Evolutionary conservation across 53 echinoderm and acorn worm genomes (phyloP), one percentile per base, ranked within the genome.

Genomic region (Hippasteria phrygiana): DNA sequence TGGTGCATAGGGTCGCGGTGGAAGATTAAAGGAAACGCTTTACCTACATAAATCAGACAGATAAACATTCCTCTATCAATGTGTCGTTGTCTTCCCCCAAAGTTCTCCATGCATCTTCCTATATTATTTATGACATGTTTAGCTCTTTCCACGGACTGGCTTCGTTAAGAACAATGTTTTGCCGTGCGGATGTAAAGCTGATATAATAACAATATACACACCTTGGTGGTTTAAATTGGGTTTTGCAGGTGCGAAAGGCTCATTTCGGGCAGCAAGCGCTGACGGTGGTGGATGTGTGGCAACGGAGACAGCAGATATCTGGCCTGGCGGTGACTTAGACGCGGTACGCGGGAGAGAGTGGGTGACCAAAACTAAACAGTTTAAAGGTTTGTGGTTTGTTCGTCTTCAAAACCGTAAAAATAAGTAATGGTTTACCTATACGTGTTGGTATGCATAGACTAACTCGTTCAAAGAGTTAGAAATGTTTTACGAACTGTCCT

Each of bases 191-290:
- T 66, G 32, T 43, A 4, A 43, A 78, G 48, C 40, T 56, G 55
- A 62, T 29, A 55, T 35, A n/a, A n/a, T n/a, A 78, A 78, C 55
- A 78, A 82, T 82, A 82, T 82, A 82, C 82, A 34, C 65, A 82
- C 66, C 43, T 43, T 82, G 32, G n/a, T 33, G 50, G 10, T 51
- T 4, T 75, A 4, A 29, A 26, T 45, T 28, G 26, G 31, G 27
- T 20, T 65, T 40, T 41, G 13, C 82, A 82, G 82, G 82, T 82
- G 67, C 3, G 45, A 43, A 9, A 7, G 42, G 43, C 11, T 42
- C 43, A 42, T 22, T 55, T 62, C 6, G 7, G 78, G 26, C 18
- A n/a, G n/a, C 1, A 18, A 22, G 77, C 34, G 62, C 9, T 41
- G 69, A 35, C 16, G 69, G 69, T 33, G 37, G 69, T 36, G 69